Evolutionary conservation across 2,797 vertebrate species (phyloP).

Genomic region (Hybognathus amarus): DNA sequence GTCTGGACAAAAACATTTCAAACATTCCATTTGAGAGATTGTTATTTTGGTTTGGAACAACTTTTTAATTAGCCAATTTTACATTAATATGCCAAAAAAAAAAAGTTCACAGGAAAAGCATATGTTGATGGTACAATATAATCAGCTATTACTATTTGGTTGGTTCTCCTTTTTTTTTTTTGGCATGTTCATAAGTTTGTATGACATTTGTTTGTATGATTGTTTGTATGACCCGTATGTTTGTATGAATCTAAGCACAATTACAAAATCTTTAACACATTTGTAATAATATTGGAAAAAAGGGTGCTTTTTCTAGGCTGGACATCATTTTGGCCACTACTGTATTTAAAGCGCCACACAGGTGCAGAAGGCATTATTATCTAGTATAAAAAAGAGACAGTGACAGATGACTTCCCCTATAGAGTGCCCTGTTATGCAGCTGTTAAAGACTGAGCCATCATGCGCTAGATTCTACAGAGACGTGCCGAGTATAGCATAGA

Average conservation of each 20-base stretch:
- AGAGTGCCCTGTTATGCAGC: conserved; percentile 19
- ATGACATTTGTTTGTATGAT: no score
- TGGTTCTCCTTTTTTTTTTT: no score
- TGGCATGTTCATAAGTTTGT: no score
- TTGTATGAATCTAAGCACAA: no score
- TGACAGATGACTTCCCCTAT: conserved; percentile 29
- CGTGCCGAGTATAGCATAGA: conserved; percentile 7
- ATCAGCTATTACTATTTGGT: no score
- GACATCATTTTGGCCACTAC: background rate
- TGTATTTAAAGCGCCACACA: conserved; percentile 4
- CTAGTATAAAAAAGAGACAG: background rate
- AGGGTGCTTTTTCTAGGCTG: background rate
- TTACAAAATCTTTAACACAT: no score
- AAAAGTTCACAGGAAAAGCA: no score
- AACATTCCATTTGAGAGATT: background rate
- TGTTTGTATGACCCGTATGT: no score
- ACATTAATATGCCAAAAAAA: no score
- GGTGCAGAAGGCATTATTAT: background rate
- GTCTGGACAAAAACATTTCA: background rate
- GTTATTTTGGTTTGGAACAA: no score
- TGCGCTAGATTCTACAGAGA: conserved; percentile 3
- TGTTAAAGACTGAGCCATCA: conserved; percentile 11
- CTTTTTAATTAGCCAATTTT: no score
- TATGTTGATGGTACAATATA: no score
- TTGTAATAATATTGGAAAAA: background rate